phyloP scores from a whole-genome alignment of 2,888 invertebrate genomes.

The Stramonita haemastoma region DNA sequence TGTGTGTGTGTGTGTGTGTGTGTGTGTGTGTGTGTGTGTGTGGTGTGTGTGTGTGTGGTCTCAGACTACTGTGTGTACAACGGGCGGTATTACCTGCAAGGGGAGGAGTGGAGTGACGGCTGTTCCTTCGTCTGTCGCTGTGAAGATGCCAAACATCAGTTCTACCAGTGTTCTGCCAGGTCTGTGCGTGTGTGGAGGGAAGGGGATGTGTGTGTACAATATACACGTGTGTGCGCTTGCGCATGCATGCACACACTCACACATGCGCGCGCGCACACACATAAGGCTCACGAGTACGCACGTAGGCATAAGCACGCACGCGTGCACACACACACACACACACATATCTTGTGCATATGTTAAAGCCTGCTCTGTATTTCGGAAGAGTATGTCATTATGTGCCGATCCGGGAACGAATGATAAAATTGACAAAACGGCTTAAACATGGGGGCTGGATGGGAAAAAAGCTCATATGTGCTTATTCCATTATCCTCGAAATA shows the following conservation, averaged over 20 bases:
- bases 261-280: not conserved
- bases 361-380: too few relatives aligned
- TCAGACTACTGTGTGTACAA: conserved; percentile 51
- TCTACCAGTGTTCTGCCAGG: conserved; percentile 58
- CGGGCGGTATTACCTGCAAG: conserved; percentile 50
- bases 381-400: too few relatives aligned
- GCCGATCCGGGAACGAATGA: too few relatives aligned
- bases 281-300: not conserved
- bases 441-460: too few relatives aligned
- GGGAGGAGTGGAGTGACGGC: conserved; percentile 51
- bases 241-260: not conserved
- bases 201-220: not conserved
- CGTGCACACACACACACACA: not conserved
- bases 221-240: not conserved
- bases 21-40: too few relatives aligned
- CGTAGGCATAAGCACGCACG: not conserved
- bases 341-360: too few relatives aligned
- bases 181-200: not conserved
- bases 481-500: too few relatives aligned
- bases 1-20: too few relatives aligned
- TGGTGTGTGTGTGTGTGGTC: not conserved
- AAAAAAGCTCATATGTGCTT: too few relatives aligned
- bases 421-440: too few relatives aligned
- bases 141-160: conserved; percentile 53
- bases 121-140: conserved; percentile 49